Conservation (phyloP, 2,797 vertebrate genomes). For the Trachurus trachurus region DNA sequence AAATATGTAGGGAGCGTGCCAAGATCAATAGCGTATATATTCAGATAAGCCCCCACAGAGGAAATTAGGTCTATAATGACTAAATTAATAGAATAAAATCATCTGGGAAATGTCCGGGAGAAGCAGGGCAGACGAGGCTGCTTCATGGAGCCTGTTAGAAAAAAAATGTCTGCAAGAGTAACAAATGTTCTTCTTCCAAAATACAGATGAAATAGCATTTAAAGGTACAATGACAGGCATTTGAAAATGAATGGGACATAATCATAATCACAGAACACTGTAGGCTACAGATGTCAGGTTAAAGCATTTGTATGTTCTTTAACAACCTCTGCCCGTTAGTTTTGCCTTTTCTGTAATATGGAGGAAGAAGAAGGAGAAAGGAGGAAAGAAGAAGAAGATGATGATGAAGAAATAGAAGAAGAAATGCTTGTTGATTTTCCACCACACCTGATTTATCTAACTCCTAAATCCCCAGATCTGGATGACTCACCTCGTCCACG, state of each 20-base stretch:
- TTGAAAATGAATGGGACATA: slow-evolving; percentile 38
- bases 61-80: slow-evolving; percentile 64
- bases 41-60: slow-evolving; percentile 40
- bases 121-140: slow-evolving; percentile 26
- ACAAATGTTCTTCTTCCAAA: not conserved
- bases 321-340: slow-evolving; percentile 3
- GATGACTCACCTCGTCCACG: slow-evolving; percentile 93
- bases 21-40: slow-evolving; percentile 60
- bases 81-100: slow-evolving; percentile 62
- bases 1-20: slow-evolving; percentile 46
- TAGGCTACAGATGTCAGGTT: slow-evolving; percentile 20
- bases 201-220: slow-evolving; percentile 15
- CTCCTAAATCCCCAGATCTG: slow-evolving; percentile 24
- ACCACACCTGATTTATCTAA: slow-evolving; percentile 8
- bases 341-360: slow-evolving; percentile 11
- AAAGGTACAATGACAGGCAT: slow-evolving; percentile 20
- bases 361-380: no score
- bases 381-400: no score
- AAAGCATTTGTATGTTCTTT: slow-evolving; percentile 38
- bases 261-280: slow-evolving; percentile 5
- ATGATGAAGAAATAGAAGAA: not conserved
- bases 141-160: slow-evolving; percentile 20
- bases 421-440: slow-evolving; percentile 3
- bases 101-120: slow-evolving; percentile 48
- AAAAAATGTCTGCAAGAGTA: slow-evolving; percentile 9